Percentiles rank a stretch among this genome's conserved stretches.
Evolutionary conservation across 2,888 invertebrate species (phyloP).

Genomic region (Cheilosia variabilis): DNA sequence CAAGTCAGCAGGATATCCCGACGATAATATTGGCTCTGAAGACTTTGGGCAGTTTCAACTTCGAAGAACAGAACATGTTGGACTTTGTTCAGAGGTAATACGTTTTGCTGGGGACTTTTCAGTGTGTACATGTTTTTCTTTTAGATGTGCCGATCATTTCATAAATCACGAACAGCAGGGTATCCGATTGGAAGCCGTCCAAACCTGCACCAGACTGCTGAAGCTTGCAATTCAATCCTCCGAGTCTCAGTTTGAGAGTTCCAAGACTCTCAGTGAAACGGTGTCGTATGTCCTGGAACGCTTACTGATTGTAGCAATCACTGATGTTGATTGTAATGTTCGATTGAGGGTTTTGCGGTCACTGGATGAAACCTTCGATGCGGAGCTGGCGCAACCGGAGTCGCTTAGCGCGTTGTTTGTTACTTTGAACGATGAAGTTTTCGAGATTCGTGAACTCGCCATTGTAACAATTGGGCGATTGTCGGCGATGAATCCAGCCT

Average conservation of each 20-base stretch:
- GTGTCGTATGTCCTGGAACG: constrained; percentile 96
- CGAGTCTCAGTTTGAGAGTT: constrained; percentile 86
- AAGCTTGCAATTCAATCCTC: constrained; percentile 90
- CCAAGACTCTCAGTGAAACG: constrained; percentile 93
- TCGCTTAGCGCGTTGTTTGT: constrained; percentile 96
- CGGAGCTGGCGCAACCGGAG: constrained; percentile 97
- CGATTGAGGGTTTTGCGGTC: constrained; percentile 96
- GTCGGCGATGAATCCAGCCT: constrained; percentile 98
- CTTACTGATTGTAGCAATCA: constrained; percentile 95
- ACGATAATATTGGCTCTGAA: constrained; percentile 95
- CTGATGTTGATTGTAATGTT: constrained; percentile 97
- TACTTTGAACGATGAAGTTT: constrained; percentile 98
- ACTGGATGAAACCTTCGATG: constrained; percentile 95
- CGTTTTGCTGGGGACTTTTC: no score
- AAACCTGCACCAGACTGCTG: constrained; percentile 95
- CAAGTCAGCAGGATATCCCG: constrained; percentile 87
- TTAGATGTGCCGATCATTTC: constrained; percentile 94
- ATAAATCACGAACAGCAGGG: constrained; percentile 95
- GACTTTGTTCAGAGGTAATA: constrained; percentile 91
- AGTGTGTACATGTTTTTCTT: constrained; percentile 5
- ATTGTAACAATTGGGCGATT: constrained; percentile 96
- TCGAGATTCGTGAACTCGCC: constrained; percentile 97
- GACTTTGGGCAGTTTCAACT: constrained; percentile 95
- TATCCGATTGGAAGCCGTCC: constrained; percentile 96
- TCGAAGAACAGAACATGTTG: constrained; percentile 95